Base-by-base conservation (phyloP, 2,797 vertebrate genomes). In the Manis javanica region DNA sequence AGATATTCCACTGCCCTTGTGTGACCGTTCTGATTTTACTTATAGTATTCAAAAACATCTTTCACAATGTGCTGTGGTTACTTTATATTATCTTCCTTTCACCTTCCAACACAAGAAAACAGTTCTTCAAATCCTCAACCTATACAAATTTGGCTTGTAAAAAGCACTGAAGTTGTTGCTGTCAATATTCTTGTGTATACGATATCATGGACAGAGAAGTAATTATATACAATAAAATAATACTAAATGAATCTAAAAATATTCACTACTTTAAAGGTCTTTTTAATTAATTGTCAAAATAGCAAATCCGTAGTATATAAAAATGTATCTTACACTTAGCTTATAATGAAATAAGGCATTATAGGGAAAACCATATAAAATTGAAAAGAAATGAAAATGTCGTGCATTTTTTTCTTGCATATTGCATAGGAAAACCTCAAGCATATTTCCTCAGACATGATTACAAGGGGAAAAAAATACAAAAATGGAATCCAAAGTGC, bases 201-300 rank as follows among this genome's bases (percentile, higher is more conserved):
- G 34, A 0, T 51, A 37, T 49, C 37, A 0, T 61, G 5, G 7
- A 49, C 26, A 71, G 31, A 82, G 39, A 77, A 94, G 10, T 57
- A 94, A 92, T 77, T 94, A 77, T 55, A 59, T 21, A 21, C 3
- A 74, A 55, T 64, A 77, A 88, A 95, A 64, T 57, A 71, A 66
- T 46, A 23, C 3, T 61, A 77, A 95, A 46, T 68, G 23, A 91
- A 34, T 64, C 53, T 75, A 46, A 72, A 87, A 69, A 16, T 39
- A 55, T 63, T 55, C 9, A 49, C 21, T 88, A n/a, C 15, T 93
- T 88, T 79, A 51, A 59, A 84, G 26, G 11, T 37, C 12, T 85
- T 42, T 71, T 90, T 72, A 93, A 7, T 26, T 79, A 79, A 2
- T 91, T 69, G 42, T 42, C 61, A 24, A 85, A 61, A 15, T 51